Evolutionary conservation across 1,140 invertebrate species (phyloP), one percentile per base, ranked within the genome.

Genomic region (Periplaneta americana): DNA sequence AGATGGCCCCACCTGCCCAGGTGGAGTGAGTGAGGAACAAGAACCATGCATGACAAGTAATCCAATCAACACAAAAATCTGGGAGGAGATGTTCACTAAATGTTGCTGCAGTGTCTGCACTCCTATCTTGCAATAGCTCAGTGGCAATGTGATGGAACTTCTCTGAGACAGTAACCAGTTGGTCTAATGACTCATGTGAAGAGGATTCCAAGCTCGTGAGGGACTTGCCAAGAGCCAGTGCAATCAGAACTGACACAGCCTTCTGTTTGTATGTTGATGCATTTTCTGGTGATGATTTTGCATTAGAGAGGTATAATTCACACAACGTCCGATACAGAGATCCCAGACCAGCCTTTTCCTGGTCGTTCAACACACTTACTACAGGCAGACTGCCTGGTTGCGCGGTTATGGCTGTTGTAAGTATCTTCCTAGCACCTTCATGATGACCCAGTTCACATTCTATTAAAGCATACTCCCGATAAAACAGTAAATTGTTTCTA

Each of bases 391-490:
- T 15, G 18, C 81, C 75, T 31, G 33, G 36, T 48, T 81, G 80
- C 2, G 81, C 79, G 22, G 15, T 10, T 6, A 82, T 36, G n/a
- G 79, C 78, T 3, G 78, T 83, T 33, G 28, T 35, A 22, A 83
- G 79, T 18, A 82, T 76, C 48, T 81, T 80, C 37, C 39, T 32
- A 6, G 88, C 89, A 80, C 84, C 88, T 3, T 89, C 86, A 8
- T 84, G 79, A 82, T 88, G 88, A 6, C 87, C 89, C 22, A 90
- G 86, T 86, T 92, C 91, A 48, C 87, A 86, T 85, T 93, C 91
- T 83, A 92, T 90, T 39, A 93, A 85, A n/a, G 91, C 92, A 85
- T 92, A 91, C 85, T 93, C 92, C 2, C 89, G 87, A 84, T 92
- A 94, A 80, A 91, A 91, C 83, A 88, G 86, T 37, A 91, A 84